A percentile compares a stretch with the other conserved stretches of the same genome.
Evolutionary conservation across 2,797 vertebrate genomes (phyloP).

Genomic region (Schizopygopsis pylzovi): DNA sequence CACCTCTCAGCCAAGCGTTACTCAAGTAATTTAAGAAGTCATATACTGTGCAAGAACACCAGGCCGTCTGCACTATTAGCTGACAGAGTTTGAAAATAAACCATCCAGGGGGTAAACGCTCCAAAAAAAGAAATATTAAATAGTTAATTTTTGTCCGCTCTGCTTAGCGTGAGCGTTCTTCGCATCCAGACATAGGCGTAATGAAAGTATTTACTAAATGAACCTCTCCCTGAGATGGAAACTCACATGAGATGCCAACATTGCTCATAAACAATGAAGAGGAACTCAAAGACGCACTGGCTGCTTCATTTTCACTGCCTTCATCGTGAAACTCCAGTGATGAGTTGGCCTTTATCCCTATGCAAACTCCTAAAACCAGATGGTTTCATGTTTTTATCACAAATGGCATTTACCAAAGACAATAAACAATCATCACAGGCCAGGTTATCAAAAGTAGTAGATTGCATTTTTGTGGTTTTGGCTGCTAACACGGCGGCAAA

Average conservation of each 20-base stretch:
- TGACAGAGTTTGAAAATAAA: conserved; percentile 58
- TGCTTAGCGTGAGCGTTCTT: conserved; percentile 56
- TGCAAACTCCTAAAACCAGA: conserved; percentile 25
- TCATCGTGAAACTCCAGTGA: conserved; percentile 26
- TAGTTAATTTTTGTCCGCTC: conserved; percentile 57
- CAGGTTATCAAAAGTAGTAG: conserved; percentile 4
- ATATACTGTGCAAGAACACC: conserved; percentile 44
- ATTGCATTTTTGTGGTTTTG: conserved; percentile 20
- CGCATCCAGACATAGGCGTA: conserved; percentile 49
- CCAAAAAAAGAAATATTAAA: conserved; percentile 54
- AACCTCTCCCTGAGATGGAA: conserved; percentile 54
- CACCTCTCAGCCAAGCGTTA: conserved; percentile 45
- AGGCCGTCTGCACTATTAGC: conserved; percentile 21
- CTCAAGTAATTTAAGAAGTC: conserved; percentile 57
- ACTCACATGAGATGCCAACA: background rate
- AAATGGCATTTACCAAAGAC: conserved; percentile 31
- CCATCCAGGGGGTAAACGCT: conserved; percentile 52
- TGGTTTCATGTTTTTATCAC: conserved; percentile 22
- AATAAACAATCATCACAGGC: conserved; percentile 24
- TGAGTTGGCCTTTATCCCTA: conserved; percentile 22
- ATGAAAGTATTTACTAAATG: conserved; percentile 65
- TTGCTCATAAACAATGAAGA: conserved; percentile 43
- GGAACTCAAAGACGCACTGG: conserved; percentile 29
- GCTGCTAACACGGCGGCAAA: background rate
- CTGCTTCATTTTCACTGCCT: conserved; percentile 23